Evolutionary conservation across 2,113 vertebrate species (phyloP).

Genomic region (Tichodroma muraria): DNA sequence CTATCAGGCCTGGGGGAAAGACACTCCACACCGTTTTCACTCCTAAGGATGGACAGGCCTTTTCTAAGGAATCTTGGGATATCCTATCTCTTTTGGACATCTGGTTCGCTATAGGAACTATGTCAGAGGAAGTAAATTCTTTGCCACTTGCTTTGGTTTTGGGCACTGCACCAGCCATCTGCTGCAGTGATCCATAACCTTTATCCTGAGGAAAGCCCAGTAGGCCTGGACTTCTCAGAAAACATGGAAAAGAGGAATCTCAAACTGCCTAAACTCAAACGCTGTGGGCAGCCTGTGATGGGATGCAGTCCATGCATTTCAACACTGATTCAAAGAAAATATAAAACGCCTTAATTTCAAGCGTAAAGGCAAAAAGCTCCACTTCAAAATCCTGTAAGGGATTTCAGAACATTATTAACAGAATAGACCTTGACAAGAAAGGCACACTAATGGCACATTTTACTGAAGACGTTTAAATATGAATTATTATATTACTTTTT

Average conservation of each 20-base stretch:
- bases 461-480: background rate
- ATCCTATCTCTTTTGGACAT: background rate
- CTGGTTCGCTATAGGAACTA: background rate
- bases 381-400: background rate
- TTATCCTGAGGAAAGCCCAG: fast-evolving
- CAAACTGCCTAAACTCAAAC: background rate
- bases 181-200: background rate
- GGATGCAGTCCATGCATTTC: background rate
- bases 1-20: background rate
- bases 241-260: background rate
- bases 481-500: background rate
- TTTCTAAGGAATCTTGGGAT: background rate
- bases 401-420: background rate
- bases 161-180: no score
- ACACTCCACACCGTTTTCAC: background rate
- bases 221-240: fast-evolving
- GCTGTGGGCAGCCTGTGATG: background rate
- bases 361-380: background rate
- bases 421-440: background rate
- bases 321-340: background rate
- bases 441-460: background rate
- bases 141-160: background rate
- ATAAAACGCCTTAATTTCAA: background rate
- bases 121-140: background rate
- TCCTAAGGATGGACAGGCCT: background rate